These are phyloP conservation scores for Eufriesea mexicana DNA, from an alignment of 1,140 invertebrate genomes.

Conservation along the genomic window DNA sequence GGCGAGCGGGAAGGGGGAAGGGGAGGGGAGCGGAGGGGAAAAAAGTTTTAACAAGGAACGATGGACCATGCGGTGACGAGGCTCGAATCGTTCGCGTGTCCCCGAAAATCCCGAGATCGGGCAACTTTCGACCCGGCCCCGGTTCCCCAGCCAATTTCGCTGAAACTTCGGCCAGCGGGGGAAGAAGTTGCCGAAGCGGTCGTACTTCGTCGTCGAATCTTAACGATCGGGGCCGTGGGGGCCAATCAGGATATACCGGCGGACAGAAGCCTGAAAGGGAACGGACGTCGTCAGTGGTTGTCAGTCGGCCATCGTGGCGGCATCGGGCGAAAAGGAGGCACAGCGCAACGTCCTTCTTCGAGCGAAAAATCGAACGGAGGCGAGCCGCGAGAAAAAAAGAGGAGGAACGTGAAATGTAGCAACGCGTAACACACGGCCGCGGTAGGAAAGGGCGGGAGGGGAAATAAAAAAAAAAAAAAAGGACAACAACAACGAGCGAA, in stretches of 20 bases:
- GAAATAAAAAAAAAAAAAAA: not conserved
- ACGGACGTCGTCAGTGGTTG: slow-evolving; percentile 24
- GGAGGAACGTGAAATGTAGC: not conserved
- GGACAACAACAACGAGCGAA: slow-evolving; percentile 17
- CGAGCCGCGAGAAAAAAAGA: not conserved
- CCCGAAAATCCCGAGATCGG: slow-evolving; percentile 12
- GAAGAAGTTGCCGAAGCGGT: not conserved
- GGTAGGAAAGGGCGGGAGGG: not conserved
- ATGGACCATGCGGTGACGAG: not conserved
- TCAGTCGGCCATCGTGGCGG: slow-evolving; percentile 47
- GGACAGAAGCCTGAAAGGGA: not conserved
- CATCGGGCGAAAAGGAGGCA: not conserved
- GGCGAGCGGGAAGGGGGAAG: not conserved
- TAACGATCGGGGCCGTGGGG: slow-evolving; percentile 29
- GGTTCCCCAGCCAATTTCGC: slow-evolving; percentile 13
- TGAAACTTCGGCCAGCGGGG: slow-evolving; percentile 8
- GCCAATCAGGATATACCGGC: not conserved
- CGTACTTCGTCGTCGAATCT: slow-evolving; percentile 25
- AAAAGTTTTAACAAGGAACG: slow-evolving; percentile 42
- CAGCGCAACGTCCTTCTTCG: not conserved
- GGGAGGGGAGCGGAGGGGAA: not conserved
- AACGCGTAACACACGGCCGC: not conserved
- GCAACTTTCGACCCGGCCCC: slow-evolving; percentile 33
- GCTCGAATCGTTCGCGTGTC: not conserved
- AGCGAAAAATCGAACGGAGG: not conserved